phyloP scores from a whole-genome alignment of 2,888 invertebrate genomes.

The Ditylenchus weischeri region DNA sequence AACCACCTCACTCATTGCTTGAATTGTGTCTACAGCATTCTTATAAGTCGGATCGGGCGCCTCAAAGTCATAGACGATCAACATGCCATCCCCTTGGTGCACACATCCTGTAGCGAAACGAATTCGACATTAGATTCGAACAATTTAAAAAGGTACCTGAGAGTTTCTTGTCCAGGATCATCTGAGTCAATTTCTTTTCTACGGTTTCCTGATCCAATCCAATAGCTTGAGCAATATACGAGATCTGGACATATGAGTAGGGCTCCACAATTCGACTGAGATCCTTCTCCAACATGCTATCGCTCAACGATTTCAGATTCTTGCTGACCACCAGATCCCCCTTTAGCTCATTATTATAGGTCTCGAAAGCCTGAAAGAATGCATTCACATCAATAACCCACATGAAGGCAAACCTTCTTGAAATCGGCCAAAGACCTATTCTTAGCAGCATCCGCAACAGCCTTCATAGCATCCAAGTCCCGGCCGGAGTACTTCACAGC shows the following conservation, averaged over 20 bases:
- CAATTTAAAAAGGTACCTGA: conserved; percentile 57
- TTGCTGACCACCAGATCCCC: conserved; percentile 11
- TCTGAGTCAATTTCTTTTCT: conserved; percentile 97
- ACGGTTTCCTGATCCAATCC: conserved; percentile 65
- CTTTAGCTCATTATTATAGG: background rate
- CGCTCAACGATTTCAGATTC: conserved; percentile 4
- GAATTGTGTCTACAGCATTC: conserved; percentile 92
- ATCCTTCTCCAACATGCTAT: conserved; percentile 89
- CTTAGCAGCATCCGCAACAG: conserved; percentile 90
- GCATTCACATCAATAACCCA: conserved; percentile 55
- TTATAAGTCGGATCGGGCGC: conserved; percentile 93
- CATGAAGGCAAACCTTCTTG: conserved; percentile 38
- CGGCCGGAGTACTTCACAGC: conserved; percentile 84
- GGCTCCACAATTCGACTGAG: conserved; percentile 97
- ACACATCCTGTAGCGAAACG: conserved; percentile 64
- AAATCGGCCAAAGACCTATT: conserved; percentile 95
- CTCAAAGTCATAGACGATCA: conserved; percentile 93
- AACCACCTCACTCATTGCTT: conserved; percentile 85
- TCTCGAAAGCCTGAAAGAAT: too few species aligned
- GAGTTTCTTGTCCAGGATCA: conserved; percentile 98
- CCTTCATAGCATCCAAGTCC: conserved; percentile 90
- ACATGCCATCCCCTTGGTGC: conserved; percentile 86
- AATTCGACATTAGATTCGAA: background rate
- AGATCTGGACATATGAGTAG: conserved; percentile 83
- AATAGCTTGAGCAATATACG: conserved; percentile 8